phyloP scores from a whole-genome alignment of 2,888 invertebrate genomes.

The Abrostola triplasia region DNA sequence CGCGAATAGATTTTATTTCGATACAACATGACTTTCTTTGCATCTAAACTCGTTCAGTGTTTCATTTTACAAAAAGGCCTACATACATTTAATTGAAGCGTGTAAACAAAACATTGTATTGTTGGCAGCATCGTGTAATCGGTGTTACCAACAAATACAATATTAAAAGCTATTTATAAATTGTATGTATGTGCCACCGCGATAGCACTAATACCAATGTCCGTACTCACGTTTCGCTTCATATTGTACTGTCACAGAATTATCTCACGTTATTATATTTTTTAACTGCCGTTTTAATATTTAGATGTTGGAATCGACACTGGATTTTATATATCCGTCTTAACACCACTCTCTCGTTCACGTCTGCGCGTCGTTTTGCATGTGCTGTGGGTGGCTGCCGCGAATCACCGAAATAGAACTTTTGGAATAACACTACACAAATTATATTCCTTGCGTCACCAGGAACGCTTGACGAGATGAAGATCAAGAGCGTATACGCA shows the following conservation, averaged over 20 bases:
- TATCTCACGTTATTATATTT: slow-evolving; percentile 53
- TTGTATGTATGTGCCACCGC: slow-evolving; percentile 47
- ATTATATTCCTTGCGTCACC: slow-evolving; percentile 86
- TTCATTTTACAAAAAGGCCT: slow-evolving; percentile 7
- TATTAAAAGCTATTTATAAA: slow-evolving; percentile 64
- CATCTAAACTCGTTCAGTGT: background rate
- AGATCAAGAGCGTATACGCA: slow-evolving; percentile 78
- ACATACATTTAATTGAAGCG: slow-evolving; percentile 50
- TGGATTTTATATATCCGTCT: slow-evolving; percentile 70
- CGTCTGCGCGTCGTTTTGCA: slow-evolving; percentile 75
- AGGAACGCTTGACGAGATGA: slow-evolving; percentile 74
- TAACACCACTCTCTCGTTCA: slow-evolving; percentile 75
- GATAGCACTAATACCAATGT: slow-evolving; percentile 42
- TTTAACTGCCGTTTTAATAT: slow-evolving; percentile 54
- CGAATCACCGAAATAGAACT: slow-evolving; percentile 85
- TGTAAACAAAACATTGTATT: slow-evolving; percentile 74
- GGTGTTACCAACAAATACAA: slow-evolving; percentile 67
- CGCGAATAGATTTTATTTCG: too few relatives aligned
- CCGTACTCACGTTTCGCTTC: slow-evolving; percentile 86
- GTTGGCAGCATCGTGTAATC: slow-evolving; percentile 68
- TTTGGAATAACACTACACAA: slow-evolving; percentile 86
- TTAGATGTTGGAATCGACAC: slow-evolving; percentile 57
- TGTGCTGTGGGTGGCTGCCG: slow-evolving; percentile 77
- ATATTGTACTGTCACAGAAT: slow-evolving; percentile 70
- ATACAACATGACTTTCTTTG: background rate